Conservation (phyloP, 2,797 vertebrate genomes). For the Loris lydekkerianus region DNA sequence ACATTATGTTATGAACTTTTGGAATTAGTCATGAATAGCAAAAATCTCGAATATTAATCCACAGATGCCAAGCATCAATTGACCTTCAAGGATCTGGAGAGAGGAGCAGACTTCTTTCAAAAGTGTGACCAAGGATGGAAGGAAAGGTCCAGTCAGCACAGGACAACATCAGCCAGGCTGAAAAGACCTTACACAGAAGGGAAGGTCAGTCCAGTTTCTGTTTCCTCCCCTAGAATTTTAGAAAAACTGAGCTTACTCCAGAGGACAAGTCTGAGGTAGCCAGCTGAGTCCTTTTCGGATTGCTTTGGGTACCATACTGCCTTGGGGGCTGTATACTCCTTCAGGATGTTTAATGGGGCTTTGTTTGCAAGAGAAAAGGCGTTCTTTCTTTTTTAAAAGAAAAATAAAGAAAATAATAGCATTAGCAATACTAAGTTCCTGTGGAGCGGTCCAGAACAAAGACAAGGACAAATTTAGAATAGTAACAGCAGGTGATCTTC, state of each 20-base stretch:
- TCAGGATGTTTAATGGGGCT: background rate
- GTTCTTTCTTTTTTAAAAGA: conserved; percentile 30
- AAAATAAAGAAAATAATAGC: background rate
- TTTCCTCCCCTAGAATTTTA: background rate
- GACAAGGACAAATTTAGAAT: conserved; percentile 11
- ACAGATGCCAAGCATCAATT: background rate
- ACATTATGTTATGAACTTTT: background rate
- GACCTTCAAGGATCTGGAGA: background rate
- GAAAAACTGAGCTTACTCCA: background rate
- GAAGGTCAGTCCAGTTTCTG: background rate
- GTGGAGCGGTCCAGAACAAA: background rate
- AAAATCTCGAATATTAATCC: background rate
- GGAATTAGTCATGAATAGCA: background rate
- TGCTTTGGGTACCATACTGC: background rate
- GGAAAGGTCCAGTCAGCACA: background rate
- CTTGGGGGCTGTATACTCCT: background rate
- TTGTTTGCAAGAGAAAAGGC: background rate
- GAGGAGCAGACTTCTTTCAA: background rate
- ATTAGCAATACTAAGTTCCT: background rate
- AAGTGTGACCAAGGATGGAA: background rate
- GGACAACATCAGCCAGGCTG: background rate
- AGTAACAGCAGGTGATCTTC: background rate
- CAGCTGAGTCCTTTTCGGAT: background rate
- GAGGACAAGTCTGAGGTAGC: background rate
- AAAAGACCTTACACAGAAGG: background rate